Evolutionary conservation across 2,113 vertebrate species (phyloP), one percentile per base, ranked within the genome.

Genomic region (Macquaria ambigua): DNA sequence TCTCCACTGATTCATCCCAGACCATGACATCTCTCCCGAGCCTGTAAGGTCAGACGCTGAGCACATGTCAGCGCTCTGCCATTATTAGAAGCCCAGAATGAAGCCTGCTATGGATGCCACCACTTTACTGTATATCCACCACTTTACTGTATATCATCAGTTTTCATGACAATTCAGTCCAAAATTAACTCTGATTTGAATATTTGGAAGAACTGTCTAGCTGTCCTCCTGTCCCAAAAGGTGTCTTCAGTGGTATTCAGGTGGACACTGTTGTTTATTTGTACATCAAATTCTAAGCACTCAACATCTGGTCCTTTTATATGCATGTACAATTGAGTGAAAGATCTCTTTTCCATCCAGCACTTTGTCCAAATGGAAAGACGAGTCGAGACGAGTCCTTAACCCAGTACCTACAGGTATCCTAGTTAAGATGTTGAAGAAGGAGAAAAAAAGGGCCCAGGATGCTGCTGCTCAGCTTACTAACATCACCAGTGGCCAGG

Each of bases 371-470:
- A 75, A 76, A 81, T 15, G 9, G 9, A 52, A 73, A 59, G 5
- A 18, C 9, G 58, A 52, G 3, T 16, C 11, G 37, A 73, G 72
- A 3, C 2, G 11, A 16, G 15, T 81, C 90, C 89, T 94, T 96
- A 92, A 95, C 89, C 43, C 4, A 8, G 37, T 75, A 5, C 62
- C 31, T 72, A 70, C 91, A 99, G 97, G 97, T 94, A 96, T 99
- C 85, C 87, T 99, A 16, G 95, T 98, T 69, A 96, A 93, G 90
- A 97, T 97, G 96, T 87, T 99, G 77, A 98, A 98, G 94, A 98
- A 95, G 68, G 98, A 98, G 87, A 98, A 97, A 92, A 97, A 93
- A 89, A 96, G 93, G 90, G 78, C 90, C 1, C 96, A 93, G 79
- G 96, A 97, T 74, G 86, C 88, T 37, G 79, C 92, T 52, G 87